A percentile compares a stretch with the other conserved stretches of the same genome.
Evolutionary conservation across 2,888 invertebrate genomes (phyloP).

Genomic region (Thecophora atra): DNA sequence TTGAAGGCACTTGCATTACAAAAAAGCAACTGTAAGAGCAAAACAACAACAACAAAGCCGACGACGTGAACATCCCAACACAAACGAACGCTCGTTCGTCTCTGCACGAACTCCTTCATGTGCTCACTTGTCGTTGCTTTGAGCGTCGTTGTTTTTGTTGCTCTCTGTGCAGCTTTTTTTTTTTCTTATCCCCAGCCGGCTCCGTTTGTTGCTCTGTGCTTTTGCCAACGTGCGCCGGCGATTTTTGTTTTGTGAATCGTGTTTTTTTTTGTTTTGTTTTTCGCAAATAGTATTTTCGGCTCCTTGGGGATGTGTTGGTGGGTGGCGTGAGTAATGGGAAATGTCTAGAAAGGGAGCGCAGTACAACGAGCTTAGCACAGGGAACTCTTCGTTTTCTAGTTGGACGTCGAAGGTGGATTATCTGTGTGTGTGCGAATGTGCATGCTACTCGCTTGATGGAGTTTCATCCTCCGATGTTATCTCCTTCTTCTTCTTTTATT

Average conservation of each 20-base stretch:
- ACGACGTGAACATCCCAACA: neutral
- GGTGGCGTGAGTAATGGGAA: neutral
- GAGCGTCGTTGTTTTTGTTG: neutral
- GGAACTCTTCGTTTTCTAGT: neutral
- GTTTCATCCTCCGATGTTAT: neutral
- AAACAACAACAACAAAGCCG: neutral
- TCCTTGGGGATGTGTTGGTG: neutral
- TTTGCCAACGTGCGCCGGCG: conserved; percentile 3
- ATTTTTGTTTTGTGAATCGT: too few relatives aligned
- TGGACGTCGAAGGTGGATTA: neutral
- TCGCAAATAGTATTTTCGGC: conserved; percentile 7
- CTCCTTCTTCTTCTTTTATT: neutral
- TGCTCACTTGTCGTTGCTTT: too few relatives aligned
- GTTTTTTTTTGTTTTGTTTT: neutral
- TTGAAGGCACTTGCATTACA: too few relatives aligned
- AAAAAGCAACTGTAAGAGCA: too few relatives aligned
- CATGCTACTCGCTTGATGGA: neutral
- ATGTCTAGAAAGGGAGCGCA: neutral
- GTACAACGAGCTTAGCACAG: neutral
- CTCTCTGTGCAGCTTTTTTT: neutral
- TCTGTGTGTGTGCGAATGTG: too few relatives aligned
- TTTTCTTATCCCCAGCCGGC: neutral
- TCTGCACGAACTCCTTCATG: too few relatives aligned
- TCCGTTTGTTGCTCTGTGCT: neutral
- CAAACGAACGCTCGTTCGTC: neutral